These are phyloP conservation scores for Apis florea DNA, from an alignment of 1,140 invertebrate genomes.

Conservation along the genomic window DNA sequence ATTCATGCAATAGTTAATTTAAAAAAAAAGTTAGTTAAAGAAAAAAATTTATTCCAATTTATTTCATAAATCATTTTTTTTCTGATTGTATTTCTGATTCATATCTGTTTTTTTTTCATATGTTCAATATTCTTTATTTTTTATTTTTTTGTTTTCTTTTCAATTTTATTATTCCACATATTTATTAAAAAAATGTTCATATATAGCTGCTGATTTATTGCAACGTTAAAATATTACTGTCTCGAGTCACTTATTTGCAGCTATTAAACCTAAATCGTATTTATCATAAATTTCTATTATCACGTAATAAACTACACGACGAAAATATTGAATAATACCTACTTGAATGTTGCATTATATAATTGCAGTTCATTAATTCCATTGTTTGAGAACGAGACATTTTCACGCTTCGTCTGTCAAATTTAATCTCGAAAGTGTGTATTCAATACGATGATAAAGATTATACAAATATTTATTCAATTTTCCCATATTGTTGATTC, in stretches of 20 bases:
- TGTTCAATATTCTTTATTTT: too few relatives aligned
- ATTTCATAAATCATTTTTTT: too few relatives aligned
- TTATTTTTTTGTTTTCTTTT: too few relatives aligned
- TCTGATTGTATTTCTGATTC: too few relatives aligned
- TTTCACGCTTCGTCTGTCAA: background rate
- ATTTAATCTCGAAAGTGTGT: background rate
- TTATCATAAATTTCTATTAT: constrained; percentile 18
- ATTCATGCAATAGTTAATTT: too few relatives aligned
- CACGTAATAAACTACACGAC: background rate
- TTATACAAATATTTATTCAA: constrained; percentile 15
- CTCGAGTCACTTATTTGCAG: background rate
- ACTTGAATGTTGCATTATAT: background rate
- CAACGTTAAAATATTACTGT: background rate
- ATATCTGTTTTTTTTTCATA: too few relatives aligned
- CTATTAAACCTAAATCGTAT: background rate
- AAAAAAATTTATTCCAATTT: too few relatives aligned
- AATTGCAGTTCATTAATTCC: constrained; percentile 10
- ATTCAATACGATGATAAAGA: background rate
- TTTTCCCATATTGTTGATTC: background rate
- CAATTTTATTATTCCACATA: background rate
- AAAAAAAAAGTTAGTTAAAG: too few relatives aligned
- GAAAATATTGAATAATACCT: background rate
- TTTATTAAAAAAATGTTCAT: background rate
- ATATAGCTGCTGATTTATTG: background rate
- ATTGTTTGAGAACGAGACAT: background rate